Percentiles rank a stretch among this genome's conserved stretches.
phyloP scores from a whole-genome alignment of 2,113 vertebrate genomes.

The Poeciliopsis turrubarensis region DNA sequence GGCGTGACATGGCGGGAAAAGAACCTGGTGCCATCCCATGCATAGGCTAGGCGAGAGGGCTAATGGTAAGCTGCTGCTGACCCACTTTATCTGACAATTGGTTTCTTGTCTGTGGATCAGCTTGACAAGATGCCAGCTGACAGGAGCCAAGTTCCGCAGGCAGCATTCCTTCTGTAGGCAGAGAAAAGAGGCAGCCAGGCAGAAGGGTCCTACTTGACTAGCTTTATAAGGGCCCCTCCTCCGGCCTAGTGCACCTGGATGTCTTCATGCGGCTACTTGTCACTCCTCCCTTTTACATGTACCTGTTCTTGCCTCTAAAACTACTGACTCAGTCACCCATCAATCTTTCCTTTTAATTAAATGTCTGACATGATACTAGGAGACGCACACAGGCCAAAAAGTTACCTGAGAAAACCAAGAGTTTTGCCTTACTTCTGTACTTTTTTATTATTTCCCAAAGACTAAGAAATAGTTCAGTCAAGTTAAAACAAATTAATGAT shows the following conservation, averaged over 20 bases:
- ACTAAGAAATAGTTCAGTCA: no score
- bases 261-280: conserved; percentile 31
- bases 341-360: neutral
- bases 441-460: neutral
- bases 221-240: conserved; percentile 71
- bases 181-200: conserved; percentile 83
- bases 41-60: conserved; percentile 73
- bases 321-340: neutral
- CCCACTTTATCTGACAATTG: conserved; percentile 88
- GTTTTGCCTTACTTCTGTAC: neutral
- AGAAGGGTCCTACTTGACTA: conserved; percentile 82
- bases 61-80: conserved; percentile 84
- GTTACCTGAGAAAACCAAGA: neutral
- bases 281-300: conserved; percentile 37
- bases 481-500: neutral
- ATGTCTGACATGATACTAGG: neutral
- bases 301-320: neutral
- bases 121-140: conserved; percentile 85
- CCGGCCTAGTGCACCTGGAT: conserved; percentile 76
- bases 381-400: neutral
- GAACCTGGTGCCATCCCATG: conserved; percentile 65
- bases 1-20: conserved; percentile 71
- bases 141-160: conserved; percentile 82
- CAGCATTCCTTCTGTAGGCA: conserved; percentile 78
- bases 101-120: conserved; percentile 85